Conservation (phyloP, 2,797 vertebrate genomes). For the Spea hammondii region DNA sequence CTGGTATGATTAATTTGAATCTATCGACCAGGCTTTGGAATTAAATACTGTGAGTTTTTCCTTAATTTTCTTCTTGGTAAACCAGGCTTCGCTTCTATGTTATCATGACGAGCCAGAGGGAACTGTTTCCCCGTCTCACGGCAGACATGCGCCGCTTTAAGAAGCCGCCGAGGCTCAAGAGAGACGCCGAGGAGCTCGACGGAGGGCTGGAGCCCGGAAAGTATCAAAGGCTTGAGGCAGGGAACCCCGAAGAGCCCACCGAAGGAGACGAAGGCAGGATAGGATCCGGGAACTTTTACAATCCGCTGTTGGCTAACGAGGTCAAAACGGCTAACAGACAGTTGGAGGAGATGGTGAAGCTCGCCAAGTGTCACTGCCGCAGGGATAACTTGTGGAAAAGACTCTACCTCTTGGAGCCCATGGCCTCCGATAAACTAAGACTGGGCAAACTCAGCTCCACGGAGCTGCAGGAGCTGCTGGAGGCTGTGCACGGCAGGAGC, state of each 20-base stretch:
- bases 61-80: neutral
- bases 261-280: slow-evolving; percentile 67
- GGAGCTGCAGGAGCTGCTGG: slow-evolving; percentile 92
- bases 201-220: slow-evolving; percentile 68
- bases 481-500: slow-evolving; percentile 88
- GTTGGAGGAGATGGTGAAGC: slow-evolving; percentile 86
- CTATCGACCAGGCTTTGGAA: no score
- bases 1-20: no score
- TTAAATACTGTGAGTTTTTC: neutral
- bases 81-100: slow-evolving; percentile 87
- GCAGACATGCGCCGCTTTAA: slow-evolving; percentile 92
- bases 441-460: slow-evolving; percentile 84
- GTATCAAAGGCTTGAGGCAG: slow-evolving; percentile 66
- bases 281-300: slow-evolving; percentile 70
- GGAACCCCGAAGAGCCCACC: slow-evolving; percentile 63
- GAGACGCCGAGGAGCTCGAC: slow-evolving; percentile 73
- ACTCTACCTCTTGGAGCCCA: slow-evolving; percentile 90
- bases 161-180: slow-evolving; percentile 84
- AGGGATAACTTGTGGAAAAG: slow-evolving; percentile 95
- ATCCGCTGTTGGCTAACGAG: slow-evolving; percentile 83
- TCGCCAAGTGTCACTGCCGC: slow-evolving; percentile 94
- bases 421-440: slow-evolving; percentile 88
- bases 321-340: slow-evolving; percentile 80
- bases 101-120: slow-evolving; percentile 96
- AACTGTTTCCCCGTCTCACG: slow-evolving; percentile 92